Conservation (phyloP, 2,888 invertebrate genomes). For the Lycia hirtaria region DNA sequence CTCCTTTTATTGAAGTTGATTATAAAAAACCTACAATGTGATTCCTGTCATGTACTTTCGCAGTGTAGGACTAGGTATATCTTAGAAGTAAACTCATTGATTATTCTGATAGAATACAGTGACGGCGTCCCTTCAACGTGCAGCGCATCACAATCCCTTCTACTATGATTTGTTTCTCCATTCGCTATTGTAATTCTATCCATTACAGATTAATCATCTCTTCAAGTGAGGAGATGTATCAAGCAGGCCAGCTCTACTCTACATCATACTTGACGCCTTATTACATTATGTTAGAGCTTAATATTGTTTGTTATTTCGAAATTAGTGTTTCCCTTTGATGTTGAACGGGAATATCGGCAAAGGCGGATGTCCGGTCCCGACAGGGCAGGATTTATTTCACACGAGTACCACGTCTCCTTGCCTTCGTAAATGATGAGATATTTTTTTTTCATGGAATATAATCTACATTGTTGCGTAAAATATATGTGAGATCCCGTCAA, state of each 20-base stretch:
- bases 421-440: conserved; percentile 48
- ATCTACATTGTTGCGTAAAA: conserved; percentile 36
- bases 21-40: neutral
- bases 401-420: conserved; percentile 69
- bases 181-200: conserved; percentile 64
- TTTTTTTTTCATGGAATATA: conserved; percentile 32
- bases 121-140: neutral
- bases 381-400: conserved; percentile 85
- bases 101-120: neutral
- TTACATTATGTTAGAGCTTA: conserved; percentile 62
- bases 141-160: neutral
- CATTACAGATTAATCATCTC: conserved; percentile 76
- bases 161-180: conserved; percentile 63
- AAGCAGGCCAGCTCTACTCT: conserved; percentile 64
- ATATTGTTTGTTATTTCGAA: conserved; percentile 58
- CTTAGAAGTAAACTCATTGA: neutral
- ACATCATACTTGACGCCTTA: conserved; percentile 47
- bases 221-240: conserved; percentile 75
- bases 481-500: conserved; percentile 11
- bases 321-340: conserved; percentile 78
- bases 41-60: neutral
- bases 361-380: conserved; percentile 86
- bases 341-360: conserved; percentile 84
- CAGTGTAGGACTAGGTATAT: neutral
- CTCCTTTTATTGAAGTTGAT: neutral